phyloP scores from a whole-genome alignment of 2,888 invertebrate genomes.

The Folsomia manolachei region DNA sequence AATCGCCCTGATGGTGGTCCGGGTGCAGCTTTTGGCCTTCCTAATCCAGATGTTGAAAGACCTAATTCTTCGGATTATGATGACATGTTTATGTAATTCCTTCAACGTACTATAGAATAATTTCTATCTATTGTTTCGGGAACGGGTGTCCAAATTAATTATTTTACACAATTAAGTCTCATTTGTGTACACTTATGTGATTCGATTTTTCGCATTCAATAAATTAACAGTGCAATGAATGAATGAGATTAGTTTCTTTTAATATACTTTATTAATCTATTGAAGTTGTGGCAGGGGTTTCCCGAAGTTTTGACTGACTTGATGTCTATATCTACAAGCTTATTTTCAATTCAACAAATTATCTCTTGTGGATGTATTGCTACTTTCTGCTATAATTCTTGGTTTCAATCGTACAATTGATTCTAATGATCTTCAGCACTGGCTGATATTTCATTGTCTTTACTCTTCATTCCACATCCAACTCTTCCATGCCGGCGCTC shows the following conservation, averaged over 20 bases:
- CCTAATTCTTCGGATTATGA: slow-evolving; percentile 43
- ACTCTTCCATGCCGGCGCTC: slow-evolving; percentile 86
- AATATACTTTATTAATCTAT: too few relatives aligned
- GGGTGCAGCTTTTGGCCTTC: slow-evolving; percentile 29
- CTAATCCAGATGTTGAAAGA: slow-evolving; percentile 44
- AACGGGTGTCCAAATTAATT: too few relatives aligned
- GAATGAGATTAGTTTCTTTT: too few relatives aligned
- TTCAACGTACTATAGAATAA: too few relatives aligned
- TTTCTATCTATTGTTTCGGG: too few relatives aligned
- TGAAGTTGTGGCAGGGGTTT: too few relatives aligned
- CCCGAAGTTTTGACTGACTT: too few relatives aligned
- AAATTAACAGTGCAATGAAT: too few relatives aligned
- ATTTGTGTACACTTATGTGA: too few relatives aligned
- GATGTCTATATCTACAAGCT: neutral
- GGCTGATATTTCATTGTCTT: slow-evolving; percentile 20
- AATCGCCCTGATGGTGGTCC: slow-evolving; percentile 21
- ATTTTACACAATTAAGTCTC: too few relatives aligned
- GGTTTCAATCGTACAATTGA: neutral
- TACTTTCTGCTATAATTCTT: neutral
- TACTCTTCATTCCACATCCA: slow-evolving; percentile 61
- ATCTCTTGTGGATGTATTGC: too few relatives aligned
- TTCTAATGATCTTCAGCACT: slow-evolving; percentile 27
- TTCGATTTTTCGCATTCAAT: too few relatives aligned
- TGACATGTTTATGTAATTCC: slow-evolving; percentile 47
- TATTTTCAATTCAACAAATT: neutral